Evolutionary conservation across 1,140 invertebrate genomes (phyloP), one percentile per base, ranked within the genome.

Genomic region (Sesamia nonagrioides): DNA sequence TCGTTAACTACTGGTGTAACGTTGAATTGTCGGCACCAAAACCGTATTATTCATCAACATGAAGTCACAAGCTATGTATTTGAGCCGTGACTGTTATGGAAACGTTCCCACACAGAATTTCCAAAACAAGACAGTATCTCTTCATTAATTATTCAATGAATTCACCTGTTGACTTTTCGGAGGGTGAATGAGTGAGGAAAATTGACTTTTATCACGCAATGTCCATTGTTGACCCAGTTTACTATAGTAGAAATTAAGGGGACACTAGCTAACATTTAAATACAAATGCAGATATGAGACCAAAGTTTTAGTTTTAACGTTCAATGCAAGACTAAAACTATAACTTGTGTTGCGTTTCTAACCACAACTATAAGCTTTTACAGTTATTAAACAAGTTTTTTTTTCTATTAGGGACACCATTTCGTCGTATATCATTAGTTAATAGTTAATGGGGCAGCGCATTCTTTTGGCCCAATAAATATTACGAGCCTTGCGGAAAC

Each of bases 131-230:
- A 77, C 61, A 21, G 33, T 77, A 68, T 61, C 45, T 54, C 45
- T 82, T 82, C 74, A 84, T 86, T 84, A 84, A 84, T 86, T 82
- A 86, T 86, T 84, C 79, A 84, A 80, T 80, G 77, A 73, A 77
- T 79, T 58, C 84, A 85, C 84, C 84, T 86, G 84, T 86, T 86
- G 84, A 78, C 71, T 80, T n/a, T 79, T 80, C 50, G 60, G 60
- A 63, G 82, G 79, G 77, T 77, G 60, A 66, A 66, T 61, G 74
- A 61, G 78, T 76, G 40, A 40, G 78, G 45, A 77, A 78, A 81
- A 77, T 81, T 80, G 78, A 81, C 60, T 75, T 73, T 72, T 60
- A 78, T 80, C 84, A 86, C 84, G 84, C 84, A 40, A 86, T 66
- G 73, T 61, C 50, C 54, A 45, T 69, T 69, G 78, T 58, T 72